Conservation (phyloP, 2,888 invertebrate genomes). For the Aleiodes leptofemur region DNA sequence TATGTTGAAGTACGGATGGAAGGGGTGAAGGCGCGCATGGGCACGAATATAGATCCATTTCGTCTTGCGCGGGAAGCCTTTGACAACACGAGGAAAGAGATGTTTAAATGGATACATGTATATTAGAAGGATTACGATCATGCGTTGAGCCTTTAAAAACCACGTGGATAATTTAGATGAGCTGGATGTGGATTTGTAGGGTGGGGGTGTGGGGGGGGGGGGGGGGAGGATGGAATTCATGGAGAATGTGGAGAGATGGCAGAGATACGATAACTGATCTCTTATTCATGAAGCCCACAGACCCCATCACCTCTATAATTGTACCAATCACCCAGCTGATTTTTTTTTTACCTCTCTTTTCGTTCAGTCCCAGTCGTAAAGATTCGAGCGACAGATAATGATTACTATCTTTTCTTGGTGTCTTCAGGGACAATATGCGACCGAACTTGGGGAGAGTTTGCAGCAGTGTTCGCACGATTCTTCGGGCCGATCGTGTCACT, state of each 20-base stretch:
- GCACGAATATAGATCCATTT: slow-evolving; percentile 58
- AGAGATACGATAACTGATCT: slow-evolving; percentile 5
- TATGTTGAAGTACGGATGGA: slow-evolving; percentile 12
- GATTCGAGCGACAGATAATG: background rate
- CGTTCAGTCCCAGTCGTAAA: slow-evolving; percentile 5
- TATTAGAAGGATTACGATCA: slow-evolving; percentile 13
- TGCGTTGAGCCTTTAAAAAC: slow-evolving; percentile 17
- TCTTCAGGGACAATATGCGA: slow-evolving; percentile 22
- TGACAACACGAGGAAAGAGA: background rate
- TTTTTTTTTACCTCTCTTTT: slow-evolving; percentile 15
- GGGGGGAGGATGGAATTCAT: background rate
- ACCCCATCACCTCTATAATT: slow-evolving; percentile 26
- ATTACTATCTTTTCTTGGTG: background rate
- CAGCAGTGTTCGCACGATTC: slow-evolving; percentile 35
- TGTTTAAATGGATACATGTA: background rate
- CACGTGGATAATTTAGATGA: slow-evolving; percentile 8
- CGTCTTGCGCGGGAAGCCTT: slow-evolving; percentile 32
- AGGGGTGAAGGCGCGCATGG: slow-evolving; percentile 55
- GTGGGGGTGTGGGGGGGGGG: no score
- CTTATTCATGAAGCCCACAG: slow-evolving; percentile 13
- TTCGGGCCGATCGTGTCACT: slow-evolving; percentile 21
- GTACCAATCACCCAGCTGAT: slow-evolving; percentile 7
- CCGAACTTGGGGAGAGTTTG: slow-evolving; percentile 42
- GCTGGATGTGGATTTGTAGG: background rate
- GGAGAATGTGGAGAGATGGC: slow-evolving; percentile 8